Percentiles rank a stretch among this genome's conserved stretches.
phyloP scores from a whole-genome alignment of 2,888 invertebrate species.

The Lypha dubia region DNA sequence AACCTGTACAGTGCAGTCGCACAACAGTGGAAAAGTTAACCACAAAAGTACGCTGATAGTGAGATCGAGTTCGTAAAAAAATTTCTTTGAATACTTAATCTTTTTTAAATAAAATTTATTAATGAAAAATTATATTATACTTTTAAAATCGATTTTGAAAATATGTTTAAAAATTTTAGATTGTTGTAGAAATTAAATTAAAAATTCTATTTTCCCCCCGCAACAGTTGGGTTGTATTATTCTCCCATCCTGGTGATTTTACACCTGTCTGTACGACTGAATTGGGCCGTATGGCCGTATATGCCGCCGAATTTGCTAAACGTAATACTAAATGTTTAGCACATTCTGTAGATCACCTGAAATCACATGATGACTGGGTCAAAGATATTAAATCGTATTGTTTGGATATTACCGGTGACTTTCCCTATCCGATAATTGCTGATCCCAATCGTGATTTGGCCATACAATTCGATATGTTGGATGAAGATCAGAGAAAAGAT shows the following conservation, averaged over 20 bases:
- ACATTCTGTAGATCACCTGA: constrained; percentile 90
- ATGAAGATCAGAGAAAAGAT: constrained; percentile 88
- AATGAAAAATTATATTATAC: too few species aligned
- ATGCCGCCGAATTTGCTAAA: constrained; percentile 88
- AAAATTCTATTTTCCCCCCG: background rate
- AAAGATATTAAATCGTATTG: constrained; percentile 89
- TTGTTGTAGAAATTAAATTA: too few species aligned
- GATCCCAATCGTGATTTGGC: constrained; percentile 90
- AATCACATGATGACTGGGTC: constrained; percentile 91
- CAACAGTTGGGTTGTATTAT: constrained; percentile 92
- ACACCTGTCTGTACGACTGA: constrained; percentile 96
- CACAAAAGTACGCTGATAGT: too few species aligned
- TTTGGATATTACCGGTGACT: constrained; percentile 87
- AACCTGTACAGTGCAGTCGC: too few species aligned
- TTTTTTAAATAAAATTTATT: too few species aligned
- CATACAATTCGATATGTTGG: constrained; percentile 90
- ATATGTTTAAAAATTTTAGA: too few species aligned
- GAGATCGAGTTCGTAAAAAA: too few species aligned
- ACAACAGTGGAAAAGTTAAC: too few species aligned
- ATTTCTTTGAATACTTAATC: too few species aligned
- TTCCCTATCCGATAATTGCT: constrained; percentile 93
- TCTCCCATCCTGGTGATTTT: constrained; percentile 94
- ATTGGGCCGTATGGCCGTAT: constrained; percentile 89
- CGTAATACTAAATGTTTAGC: constrained; percentile 90
- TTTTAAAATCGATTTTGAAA: too few species aligned